Evolutionary conservation across 2,113 vertebrate species (phyloP).

Genomic region (Callopanchax toddi): DNA sequence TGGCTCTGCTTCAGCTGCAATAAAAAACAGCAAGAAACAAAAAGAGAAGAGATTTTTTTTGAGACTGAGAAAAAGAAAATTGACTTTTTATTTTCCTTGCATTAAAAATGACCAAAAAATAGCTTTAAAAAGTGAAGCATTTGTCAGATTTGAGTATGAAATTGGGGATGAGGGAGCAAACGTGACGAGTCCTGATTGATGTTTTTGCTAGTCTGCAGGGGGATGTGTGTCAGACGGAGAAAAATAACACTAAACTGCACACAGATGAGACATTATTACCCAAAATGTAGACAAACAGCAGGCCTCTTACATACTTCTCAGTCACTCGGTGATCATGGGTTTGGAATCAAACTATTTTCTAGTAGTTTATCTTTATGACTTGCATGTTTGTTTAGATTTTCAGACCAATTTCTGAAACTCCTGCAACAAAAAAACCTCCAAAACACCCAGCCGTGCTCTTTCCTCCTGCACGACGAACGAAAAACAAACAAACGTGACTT

Average conservation of each 20-base stretch:
- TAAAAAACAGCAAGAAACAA: slow-evolving; percentile 1
- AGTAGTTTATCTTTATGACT: too few species aligned
- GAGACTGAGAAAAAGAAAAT: too few species aligned
- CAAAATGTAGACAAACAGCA: slow-evolving; percentile 12
- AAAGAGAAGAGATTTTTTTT: background rate
- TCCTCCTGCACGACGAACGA: background rate
- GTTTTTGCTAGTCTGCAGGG: too few species aligned
- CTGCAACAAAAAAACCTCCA: slow-evolving; percentile 3
- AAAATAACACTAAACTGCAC: slow-evolving; percentile 18
- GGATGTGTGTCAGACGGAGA: slow-evolving; percentile 40
- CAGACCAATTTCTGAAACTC: background rate
- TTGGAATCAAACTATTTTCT: slow-evolving; percentile 2
- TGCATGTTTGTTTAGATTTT: background rate
- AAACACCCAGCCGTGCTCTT: slow-evolving; percentile 17
- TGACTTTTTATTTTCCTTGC: too few species aligned
- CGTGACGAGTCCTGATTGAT: slow-evolving; percentile 8
- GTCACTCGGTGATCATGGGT: slow-evolving; percentile 17
- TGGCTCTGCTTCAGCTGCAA: slow-evolving; percentile 23
- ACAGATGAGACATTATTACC: slow-evolving; percentile 28
- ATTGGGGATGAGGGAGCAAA: slow-evolving; percentile 23
- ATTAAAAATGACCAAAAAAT: too few species aligned
- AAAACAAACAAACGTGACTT: slow-evolving; percentile 1
- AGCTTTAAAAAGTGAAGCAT: too few species aligned
- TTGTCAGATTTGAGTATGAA: slow-evolving; percentile 9
- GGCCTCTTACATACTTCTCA: background rate